Percentiles rank a stretch among this genome's conserved stretches.
These are phyloP conservation scores for Thrips palmi DNA, from an alignment of 1,140 invertebrate genomes.

Conservation along the genomic window DNA sequence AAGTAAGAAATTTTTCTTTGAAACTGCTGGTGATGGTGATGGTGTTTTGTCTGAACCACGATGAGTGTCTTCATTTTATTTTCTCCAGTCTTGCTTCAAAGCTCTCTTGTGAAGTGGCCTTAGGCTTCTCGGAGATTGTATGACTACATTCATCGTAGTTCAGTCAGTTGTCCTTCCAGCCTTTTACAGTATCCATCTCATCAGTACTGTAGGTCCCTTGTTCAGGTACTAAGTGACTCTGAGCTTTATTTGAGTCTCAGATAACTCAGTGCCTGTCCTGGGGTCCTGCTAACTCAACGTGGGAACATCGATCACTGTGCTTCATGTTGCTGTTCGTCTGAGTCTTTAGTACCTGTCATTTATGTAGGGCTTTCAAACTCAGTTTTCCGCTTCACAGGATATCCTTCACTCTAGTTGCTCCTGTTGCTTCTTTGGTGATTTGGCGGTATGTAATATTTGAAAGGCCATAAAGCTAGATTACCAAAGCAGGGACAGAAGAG, in stretches of 20 bases:
- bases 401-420: conserved; percentile 3
- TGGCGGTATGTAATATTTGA: conserved; percentile 27
- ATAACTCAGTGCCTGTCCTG: conserved; percentile 28
- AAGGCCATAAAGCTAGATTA: conserved; percentile 37
- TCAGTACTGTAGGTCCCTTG: conserved; percentile 19
- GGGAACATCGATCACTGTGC: neutral
- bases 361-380: conserved; percentile 1
- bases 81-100: too few relatives aligned
- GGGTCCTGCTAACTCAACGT: neutral
- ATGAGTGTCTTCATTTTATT: too few relatives aligned
- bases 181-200: neutral
- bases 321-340: neutral
- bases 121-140: too few relatives aligned
- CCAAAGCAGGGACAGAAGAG: conserved; percentile 29
- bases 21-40: too few relatives aligned
- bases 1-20: conserved; percentile 22
- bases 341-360: neutral
- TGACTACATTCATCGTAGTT: too few relatives aligned
- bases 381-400: neutral
- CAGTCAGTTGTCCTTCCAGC: too few relatives aligned
- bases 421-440: conserved; percentile 26
- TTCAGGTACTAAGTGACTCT: conserved; percentile 72
- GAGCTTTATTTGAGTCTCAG: conserved; percentile 33
- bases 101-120: too few relatives aligned
- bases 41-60: too few relatives aligned